phyloP scores from a whole-genome alignment of 1,140 invertebrate genomes.

The Palaemon carinicauda region DNA sequence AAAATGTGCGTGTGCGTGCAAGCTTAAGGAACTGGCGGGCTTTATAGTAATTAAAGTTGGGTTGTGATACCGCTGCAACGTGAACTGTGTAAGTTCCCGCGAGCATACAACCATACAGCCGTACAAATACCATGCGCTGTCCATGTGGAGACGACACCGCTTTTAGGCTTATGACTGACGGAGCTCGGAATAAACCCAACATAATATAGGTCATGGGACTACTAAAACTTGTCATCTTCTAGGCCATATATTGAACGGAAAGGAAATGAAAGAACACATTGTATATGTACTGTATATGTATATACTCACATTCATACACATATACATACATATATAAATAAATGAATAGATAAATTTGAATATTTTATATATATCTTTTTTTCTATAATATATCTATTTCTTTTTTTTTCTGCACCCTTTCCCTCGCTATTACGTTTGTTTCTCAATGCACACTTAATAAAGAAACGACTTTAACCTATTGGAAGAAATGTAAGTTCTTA shows the following conservation, averaged over 20 bases:
- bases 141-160: neutral
- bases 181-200: neutral
- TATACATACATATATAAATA: neutral
- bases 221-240: no score
- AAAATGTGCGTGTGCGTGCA: constrained; percentile 30
- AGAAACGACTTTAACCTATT: no score
- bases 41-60: constrained; percentile 52
- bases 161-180: neutral
- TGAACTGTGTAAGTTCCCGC: neutral
- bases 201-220: neutral
- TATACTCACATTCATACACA: neutral
- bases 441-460: no score
- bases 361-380: neutral
- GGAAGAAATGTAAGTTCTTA: no score
- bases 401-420: neutral
- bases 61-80: constrained; percentile 21
- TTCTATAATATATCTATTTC: neutral
- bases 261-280: no score
- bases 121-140: neutral
- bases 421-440: no score
- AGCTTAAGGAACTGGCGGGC: constrained; percentile 42
- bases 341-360: neutral
- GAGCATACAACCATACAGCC: no score
- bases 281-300: neutral
- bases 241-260: no score